A percentile compares a stretch with the other conserved stretches of the same genome.
These are phyloP conservation scores for Polydrusus pterygomalis DNA, from an alignment of 2,888 invertebrate genomes.

Conservation along the genomic window DNA sequence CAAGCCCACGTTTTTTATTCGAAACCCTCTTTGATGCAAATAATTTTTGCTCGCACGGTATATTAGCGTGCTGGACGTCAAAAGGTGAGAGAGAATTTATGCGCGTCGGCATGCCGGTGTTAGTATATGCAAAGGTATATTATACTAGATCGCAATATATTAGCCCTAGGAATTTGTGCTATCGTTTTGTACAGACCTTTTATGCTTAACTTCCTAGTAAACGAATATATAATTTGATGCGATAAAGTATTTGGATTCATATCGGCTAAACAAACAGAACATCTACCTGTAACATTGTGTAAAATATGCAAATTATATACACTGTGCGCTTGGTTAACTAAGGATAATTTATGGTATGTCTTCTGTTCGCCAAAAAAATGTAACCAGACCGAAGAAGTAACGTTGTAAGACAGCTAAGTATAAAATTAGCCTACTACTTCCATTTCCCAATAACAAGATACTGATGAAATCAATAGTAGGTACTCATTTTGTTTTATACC, in stretches of 20 bases:
- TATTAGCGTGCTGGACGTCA: no score
- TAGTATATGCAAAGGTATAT: no score
- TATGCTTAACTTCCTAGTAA: no score
- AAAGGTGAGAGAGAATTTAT: no score
- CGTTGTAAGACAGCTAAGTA: slow-evolving; percentile 1
- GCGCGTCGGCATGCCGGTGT: no score
- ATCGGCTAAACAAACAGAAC: background rate
- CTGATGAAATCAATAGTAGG: slow-evolving; percentile 14
- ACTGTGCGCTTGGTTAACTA: background rate
- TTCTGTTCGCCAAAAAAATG: background rate
- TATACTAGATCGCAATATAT: no score
- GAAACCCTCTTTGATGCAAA: no score
- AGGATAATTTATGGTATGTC: background rate
- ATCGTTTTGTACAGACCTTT: no score
- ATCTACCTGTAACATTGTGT: background rate
- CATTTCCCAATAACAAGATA: slow-evolving; percentile 6
- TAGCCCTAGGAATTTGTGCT: no score
- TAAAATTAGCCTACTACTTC: background rate
- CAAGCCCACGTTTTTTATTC: no score
- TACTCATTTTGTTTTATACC: background rate
- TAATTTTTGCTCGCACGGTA: no score
- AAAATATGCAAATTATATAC: slow-evolving; percentile 21
- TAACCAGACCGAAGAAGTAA: slow-evolving; percentile 11
- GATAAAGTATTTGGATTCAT: background rate
- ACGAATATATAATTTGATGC: background rate